Percentiles rank a stretch among this genome's conserved stretches.
Conservation (phyloP, 2,888 invertebrate species). For the Coenonympha glycerion region DNA sequence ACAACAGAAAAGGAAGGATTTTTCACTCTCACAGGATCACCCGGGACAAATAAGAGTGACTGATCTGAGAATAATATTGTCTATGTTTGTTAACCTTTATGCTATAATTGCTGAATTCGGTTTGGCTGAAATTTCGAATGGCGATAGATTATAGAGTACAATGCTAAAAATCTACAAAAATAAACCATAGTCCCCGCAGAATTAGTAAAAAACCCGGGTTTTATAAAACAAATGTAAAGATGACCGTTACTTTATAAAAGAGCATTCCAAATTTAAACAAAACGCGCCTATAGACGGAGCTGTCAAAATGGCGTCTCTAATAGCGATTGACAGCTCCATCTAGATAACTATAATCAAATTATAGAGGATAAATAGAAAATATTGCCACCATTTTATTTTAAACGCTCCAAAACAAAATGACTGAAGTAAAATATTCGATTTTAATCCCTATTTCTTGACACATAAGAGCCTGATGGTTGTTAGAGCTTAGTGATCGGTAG, state of each 20-base stretch:
- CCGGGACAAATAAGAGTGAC: too few species aligned
- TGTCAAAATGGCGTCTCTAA: constrained; percentile 59
- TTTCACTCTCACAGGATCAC: too few species aligned
- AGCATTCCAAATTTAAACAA: constrained; percentile 5
- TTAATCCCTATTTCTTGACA: background rate
- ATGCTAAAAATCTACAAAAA: too few species aligned
- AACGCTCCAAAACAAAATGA: background rate
- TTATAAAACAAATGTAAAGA: background rate
- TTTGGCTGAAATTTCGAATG: too few species aligned
- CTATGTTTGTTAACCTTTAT: too few species aligned
- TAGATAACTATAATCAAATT: constrained; percentile 66
- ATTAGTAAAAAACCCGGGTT: background rate
- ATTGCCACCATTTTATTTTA: constrained; percentile 5
- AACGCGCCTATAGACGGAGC: constrained; percentile 16
- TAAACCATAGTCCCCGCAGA: too few species aligned
- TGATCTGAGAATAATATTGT: too few species aligned
- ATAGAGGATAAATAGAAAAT: constrained; percentile 37
- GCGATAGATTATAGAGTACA: too few species aligned
- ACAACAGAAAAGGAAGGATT: too few species aligned
- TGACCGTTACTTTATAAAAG: background rate
- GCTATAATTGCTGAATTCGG: too few species aligned
- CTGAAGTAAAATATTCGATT: background rate
- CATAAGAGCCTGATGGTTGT: constrained; percentile 12
- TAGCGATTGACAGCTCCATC: constrained; percentile 66
- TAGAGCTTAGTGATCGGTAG: background rate